Evolutionary conservation across 1,140 invertebrate genomes (phyloP).

Genomic region (Sweltsa coloradensis): DNA sequence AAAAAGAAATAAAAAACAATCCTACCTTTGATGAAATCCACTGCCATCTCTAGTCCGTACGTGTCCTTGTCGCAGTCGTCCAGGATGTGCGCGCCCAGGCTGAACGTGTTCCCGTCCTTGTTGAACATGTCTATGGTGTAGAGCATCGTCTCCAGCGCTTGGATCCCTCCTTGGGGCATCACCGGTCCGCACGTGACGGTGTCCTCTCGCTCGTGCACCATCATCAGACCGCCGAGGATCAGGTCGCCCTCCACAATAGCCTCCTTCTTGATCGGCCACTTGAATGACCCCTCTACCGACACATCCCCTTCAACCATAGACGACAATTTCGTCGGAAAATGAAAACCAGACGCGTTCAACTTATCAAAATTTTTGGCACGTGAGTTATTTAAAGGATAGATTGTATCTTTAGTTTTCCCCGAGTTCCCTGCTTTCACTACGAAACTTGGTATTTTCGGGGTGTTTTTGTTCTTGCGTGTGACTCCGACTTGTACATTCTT

Average conservation of each 20-base stretch:
- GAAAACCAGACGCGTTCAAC: too few species aligned
- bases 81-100: slow-evolving; percentile 78
- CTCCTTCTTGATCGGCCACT: slow-evolving; percentile 83
- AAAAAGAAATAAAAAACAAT: too few species aligned
- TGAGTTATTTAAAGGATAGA: too few species aligned
- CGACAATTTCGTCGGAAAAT: too few species aligned
- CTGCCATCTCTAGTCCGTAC: slow-evolving; percentile 89
- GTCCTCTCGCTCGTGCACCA: slow-evolving; percentile 88
- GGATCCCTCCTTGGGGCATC: slow-evolving; percentile 88
- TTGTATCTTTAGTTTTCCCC: too few species aligned
- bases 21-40: slow-evolving; percentile 95
- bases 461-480: too few species aligned
- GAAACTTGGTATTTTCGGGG: too few species aligned
- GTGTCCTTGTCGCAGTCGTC: slow-evolving; percentile 96
- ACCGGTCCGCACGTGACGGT: slow-evolving; percentile 73
- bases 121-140: slow-evolving; percentile 83
- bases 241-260: slow-evolving; percentile 75
- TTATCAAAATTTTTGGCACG: too few species aligned
- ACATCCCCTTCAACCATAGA: too few species aligned
- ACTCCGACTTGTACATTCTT: too few species aligned
- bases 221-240: slow-evolving; percentile 82
- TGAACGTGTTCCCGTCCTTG: slow-evolving; percentile 41
- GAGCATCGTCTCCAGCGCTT: slow-evolving; percentile 85
- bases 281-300: not conserved
- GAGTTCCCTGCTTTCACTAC: too few species aligned